Conservation (phyloP, 2,888 invertebrate species). For the Oxycera nigricornis region DNA sequence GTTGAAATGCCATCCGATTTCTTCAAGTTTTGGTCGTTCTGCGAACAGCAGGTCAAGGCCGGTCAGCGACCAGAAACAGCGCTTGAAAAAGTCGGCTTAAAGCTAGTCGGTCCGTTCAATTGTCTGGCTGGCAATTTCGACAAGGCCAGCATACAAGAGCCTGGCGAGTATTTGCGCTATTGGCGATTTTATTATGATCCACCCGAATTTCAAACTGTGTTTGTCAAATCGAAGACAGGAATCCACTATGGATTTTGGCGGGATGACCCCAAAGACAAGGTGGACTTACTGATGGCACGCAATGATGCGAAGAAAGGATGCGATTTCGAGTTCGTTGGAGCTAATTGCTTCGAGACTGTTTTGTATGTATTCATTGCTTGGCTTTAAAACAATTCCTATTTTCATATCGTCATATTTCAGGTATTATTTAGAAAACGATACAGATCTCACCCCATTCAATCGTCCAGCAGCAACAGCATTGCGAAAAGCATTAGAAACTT, state of each 20-base stretch:
- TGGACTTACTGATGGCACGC: conserved; percentile 75
- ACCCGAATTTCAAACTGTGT: conserved; percentile 88
- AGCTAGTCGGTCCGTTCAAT: conserved; percentile 88
- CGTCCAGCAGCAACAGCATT: conserved; percentile 67
- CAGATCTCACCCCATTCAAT: conserved; percentile 67
- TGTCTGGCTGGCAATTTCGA: conserved; percentile 72
- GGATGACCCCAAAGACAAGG: conserved; percentile 77
- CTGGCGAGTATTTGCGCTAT: conserved; percentile 75
- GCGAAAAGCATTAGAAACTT: conserved; percentile 69
- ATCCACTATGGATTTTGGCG: conserved; percentile 91
- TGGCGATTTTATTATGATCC: conserved; percentile 95
- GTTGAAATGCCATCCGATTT: conserved; percentile 92
- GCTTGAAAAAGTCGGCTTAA: conserved; percentile 71
- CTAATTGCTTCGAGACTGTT: conserved; percentile 58
- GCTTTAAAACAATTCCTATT: too few relatives aligned
- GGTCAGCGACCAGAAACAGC: conserved; percentile 66
- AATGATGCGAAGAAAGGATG: conserved; percentile 76
- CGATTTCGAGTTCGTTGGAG: conserved; percentile 73
- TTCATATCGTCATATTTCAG: conserved; percentile 42
- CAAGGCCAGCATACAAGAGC: conserved; percentile 63
- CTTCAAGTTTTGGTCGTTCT: conserved; percentile 82
- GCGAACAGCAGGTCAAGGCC: conserved; percentile 65
- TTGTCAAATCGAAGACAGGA: conserved; percentile 73
- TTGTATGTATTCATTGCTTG: conserved; percentile 43
- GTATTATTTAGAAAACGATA: conserved; percentile 57